Conservation (phyloP, 2,113 vertebrate genomes). For the Varanus komodoensis region DNA sequence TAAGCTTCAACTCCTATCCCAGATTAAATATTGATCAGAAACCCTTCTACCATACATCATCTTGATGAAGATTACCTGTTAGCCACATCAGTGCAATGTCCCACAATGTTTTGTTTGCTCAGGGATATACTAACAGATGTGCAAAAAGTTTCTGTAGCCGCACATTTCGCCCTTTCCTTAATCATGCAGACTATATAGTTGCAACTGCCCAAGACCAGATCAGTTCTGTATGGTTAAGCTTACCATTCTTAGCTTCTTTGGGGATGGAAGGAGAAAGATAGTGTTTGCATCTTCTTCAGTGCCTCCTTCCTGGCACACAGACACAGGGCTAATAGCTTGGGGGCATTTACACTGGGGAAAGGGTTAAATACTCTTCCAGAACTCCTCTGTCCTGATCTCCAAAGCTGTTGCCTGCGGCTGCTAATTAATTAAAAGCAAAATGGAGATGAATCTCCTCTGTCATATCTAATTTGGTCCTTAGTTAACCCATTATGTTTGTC, state of each 20-base stretch:
- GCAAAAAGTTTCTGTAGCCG: not conserved
- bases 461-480: not conserved
- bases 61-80: not conserved
- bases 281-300: not conserved
- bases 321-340: not conserved
- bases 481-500: not conserved
- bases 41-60: not conserved
- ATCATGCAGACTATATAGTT: not conserved
- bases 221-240: not conserved
- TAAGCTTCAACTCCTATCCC: not conserved
- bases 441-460: not conserved
- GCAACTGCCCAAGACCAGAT: not conserved
- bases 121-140: not conserved
- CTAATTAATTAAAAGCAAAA: not conserved
- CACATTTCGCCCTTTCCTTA: not conserved
- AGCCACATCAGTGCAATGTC: not conserved
- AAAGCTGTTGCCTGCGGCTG: not conserved
- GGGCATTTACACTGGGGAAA: not conserved
- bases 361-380: conserved; percentile 8
- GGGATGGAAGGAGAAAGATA: not conserved
- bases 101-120: not conserved
- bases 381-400: not conserved
- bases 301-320: not conserved
- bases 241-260: too few species aligned
- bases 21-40: not conserved